Evolutionary conservation across 2,797 vertebrate species (phyloP).

Genomic region (Pampus argenteus): DNA sequence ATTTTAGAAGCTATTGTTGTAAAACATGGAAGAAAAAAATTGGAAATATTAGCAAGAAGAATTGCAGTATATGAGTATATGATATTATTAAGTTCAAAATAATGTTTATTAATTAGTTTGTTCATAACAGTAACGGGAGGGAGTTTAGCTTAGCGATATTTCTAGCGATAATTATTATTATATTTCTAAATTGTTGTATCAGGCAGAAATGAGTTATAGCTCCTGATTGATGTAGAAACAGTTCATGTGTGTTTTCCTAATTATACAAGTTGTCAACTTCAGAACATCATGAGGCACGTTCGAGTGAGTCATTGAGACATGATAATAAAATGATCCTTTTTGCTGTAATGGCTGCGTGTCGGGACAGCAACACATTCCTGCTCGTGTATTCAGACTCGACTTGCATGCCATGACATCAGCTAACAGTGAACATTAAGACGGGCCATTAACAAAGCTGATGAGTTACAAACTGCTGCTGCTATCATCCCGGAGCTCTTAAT

Average conservation of each 20-base stretch:
- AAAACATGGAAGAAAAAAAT: not conserved
- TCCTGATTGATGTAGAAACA: not conserved
- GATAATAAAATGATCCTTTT: constrained; percentile 64
- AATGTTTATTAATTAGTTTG: too few relatives aligned
- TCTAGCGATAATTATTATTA: too few relatives aligned
- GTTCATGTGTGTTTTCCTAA: not conserved
- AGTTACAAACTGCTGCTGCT: constrained; percentile 84
- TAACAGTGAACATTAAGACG: constrained; percentile 74
- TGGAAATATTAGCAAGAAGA: too few relatives aligned
- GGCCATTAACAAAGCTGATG: constrained; percentile 84
- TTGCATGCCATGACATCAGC: constrained; percentile 81
- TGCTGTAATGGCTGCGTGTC: constrained; percentile 68
- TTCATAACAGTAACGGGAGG: too few relatives aligned
- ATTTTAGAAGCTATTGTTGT: not conserved
- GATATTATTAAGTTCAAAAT: too few relatives aligned
- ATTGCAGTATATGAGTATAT: too few relatives aligned
- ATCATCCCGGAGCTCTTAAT: constrained; percentile 85
- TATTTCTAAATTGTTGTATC: not conserved
- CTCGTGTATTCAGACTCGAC: constrained; percentile 69
- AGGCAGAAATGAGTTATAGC: not conserved
- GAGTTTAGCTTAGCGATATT: too few relatives aligned
- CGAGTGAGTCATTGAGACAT: constrained; percentile 57
- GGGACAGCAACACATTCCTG: constrained; percentile 77
- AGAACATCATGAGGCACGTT: constrained; percentile 38
- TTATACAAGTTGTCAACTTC: constrained; percentile 41